These are phyloP conservation scores for Chiloscyllium punctatum DNA, from an alignment of 2,797 vertebrate species.

Conservation along the genomic window DNA sequence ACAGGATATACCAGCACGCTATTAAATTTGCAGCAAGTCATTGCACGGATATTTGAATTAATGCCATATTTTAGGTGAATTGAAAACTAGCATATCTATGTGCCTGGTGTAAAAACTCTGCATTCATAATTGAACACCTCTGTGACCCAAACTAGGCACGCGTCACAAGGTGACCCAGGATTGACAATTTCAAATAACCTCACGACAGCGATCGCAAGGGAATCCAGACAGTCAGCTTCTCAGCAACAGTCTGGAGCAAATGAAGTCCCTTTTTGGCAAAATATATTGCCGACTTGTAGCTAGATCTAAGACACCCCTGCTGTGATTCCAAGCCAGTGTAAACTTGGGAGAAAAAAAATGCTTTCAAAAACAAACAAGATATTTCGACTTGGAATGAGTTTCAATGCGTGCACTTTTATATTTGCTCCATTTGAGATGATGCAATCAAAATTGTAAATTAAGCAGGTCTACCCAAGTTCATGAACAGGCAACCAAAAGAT, in stretches of 20 bases:
- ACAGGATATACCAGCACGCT: too few relatives aligned
- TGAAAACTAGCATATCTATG: neutral
- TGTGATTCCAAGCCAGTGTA: neutral
- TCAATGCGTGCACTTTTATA: neutral
- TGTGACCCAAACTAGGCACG: neutral
- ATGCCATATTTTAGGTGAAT: neutral
- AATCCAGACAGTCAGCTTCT: neutral
- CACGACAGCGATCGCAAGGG: neutral
- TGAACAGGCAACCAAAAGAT: neutral
- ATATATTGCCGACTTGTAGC: neutral
- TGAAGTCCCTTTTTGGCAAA: neutral
- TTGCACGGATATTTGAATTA: neutral
- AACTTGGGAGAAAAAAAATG: neutral
- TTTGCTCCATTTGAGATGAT: neutral
- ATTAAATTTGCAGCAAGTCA: neutral
- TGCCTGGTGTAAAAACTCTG: neutral
- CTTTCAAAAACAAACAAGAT: neutral
- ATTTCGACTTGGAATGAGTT: neutral
- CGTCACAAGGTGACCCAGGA: neutral
- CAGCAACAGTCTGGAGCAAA: neutral
- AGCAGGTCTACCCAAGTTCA: neutral
- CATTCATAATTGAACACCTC: conserved; percentile 24
- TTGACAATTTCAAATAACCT: conserved; percentile 3
- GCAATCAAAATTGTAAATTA: neutral
- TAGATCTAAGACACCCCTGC: neutral